Evolutionary conservation across 1,140 invertebrate genomes (phyloP).

Genomic region (Lepidostoma basale): DNA sequence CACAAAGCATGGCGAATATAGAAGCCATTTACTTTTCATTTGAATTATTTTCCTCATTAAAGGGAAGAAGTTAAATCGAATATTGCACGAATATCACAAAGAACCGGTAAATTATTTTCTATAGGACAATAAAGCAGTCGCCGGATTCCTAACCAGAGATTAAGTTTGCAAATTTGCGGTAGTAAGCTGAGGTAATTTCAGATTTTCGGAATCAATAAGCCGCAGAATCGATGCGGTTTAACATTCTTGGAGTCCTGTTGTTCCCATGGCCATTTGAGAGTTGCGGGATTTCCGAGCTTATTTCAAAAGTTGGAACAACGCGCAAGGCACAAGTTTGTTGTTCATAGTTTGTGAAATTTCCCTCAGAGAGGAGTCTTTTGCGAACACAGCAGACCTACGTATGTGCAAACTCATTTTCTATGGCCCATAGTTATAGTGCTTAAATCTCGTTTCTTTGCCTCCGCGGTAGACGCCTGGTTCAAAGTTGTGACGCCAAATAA

Average conservation of each 20-base stretch:
- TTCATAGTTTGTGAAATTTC: conserved; percentile 34
- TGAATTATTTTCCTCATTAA: too few species aligned
- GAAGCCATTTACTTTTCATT: too few species aligned
- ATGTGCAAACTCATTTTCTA: conserved; percentile 44
- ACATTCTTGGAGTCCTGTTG: not conserved
- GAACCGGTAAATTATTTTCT: too few species aligned
- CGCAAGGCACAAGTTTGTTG: conserved; percentile 14
- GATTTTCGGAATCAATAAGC: too few species aligned
- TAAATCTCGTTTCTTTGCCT: conserved; percentile 22
- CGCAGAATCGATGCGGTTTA: too few species aligned
- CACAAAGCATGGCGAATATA: too few species aligned
- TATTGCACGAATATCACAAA: too few species aligned
- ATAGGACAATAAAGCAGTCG: too few species aligned
- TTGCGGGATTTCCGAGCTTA: not conserved
- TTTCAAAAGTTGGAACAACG: conserved; percentile 37
- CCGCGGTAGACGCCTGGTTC: not conserved
- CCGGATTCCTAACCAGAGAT: too few species aligned
- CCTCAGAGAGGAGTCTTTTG: conserved; percentile 4
- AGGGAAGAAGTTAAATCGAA: too few species aligned
- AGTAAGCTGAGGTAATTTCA: too few species aligned
- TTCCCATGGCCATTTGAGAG: not conserved
- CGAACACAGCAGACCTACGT: conserved; percentile 24
- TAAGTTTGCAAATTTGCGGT: too few species aligned
- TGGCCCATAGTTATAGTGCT: conserved; percentile 29
- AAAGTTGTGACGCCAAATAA: conserved; percentile 22